Percentiles rank a stretch among this genome's conserved stretches.
phyloP scores from a whole-genome alignment of 2,113 vertebrate species.

The Arothron firmamentum region DNA sequence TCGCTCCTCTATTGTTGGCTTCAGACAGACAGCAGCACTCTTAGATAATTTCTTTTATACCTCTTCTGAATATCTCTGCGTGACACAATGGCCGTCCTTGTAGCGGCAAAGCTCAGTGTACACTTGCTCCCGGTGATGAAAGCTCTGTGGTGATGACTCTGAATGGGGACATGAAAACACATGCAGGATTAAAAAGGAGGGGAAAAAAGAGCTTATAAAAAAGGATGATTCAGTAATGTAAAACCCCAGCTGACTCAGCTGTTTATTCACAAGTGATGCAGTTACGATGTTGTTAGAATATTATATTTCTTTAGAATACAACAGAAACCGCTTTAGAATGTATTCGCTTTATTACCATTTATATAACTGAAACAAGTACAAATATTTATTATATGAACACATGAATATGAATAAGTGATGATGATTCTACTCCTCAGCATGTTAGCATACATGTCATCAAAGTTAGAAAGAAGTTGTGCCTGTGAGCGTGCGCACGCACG shows the following conservation, averaged over 20 bases:
- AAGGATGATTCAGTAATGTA: background rate
- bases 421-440: background rate
- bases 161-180: constrained; percentile 56
- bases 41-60: constrained; percentile 57
- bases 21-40: constrained; percentile 55
- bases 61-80: constrained; percentile 51
- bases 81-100: constrained; percentile 49
- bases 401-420: background rate
- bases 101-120: constrained; percentile 49
- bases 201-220: background rate
- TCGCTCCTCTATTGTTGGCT: constrained; percentile 52
- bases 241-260: background rate
- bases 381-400: background rate
- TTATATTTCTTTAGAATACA: background rate
- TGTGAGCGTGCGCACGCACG: too few species aligned
- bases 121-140: constrained; percentile 36
- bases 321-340: too few species aligned
- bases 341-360: too few species aligned
- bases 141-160: constrained; percentile 26
- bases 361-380: too few species aligned
- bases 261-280: constrained; percentile 12
- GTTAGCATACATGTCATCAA: background rate
- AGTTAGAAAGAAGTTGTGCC: too few species aligned
- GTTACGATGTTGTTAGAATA: background rate
- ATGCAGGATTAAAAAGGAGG: constrained; percentile 34